These are phyloP conservation scores for Dermochelys coriacea DNA, from an alignment of 2,797 vertebrate genomes.

Conservation along the genomic window DNA sequence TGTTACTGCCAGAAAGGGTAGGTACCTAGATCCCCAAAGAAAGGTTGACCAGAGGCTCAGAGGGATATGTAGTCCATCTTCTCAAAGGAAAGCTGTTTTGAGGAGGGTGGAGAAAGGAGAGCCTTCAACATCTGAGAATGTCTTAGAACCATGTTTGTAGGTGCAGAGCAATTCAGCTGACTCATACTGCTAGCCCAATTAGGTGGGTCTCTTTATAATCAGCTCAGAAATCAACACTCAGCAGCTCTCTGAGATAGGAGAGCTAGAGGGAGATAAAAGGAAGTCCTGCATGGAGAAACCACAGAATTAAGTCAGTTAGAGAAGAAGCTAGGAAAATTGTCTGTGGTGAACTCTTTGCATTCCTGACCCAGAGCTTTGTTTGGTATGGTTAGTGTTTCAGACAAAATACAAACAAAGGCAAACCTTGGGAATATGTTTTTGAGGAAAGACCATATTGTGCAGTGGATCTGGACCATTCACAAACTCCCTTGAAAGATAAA, in stretches of 20 bases:
- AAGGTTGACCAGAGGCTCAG: neutral
- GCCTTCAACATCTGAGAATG: fast-evolving
- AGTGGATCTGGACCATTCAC: neutral
- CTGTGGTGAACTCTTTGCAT: neutral
- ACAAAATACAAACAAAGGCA: neutral
- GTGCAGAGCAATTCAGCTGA: neutral
- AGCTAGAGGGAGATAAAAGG: neutral
- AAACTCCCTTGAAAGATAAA: neutral
- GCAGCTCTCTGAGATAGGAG: neutral
- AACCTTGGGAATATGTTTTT: neutral
- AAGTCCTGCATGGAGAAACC: neutral
- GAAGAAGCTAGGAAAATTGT: neutral
- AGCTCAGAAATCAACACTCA: neutral
- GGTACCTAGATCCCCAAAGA: neutral
- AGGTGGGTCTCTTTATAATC: neutral
- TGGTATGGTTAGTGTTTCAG: neutral
- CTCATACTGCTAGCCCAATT: neutral
- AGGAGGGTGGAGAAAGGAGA: neutral
- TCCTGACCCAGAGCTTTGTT: neutral
- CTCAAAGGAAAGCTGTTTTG: neutral
- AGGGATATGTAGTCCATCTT: neutral
- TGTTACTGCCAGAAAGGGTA: neutral
- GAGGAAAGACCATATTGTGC: neutral
- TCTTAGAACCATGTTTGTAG: fast-evolving
- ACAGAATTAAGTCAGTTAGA: neutral